Evolutionary conservation across 2,797 vertebrate genomes (phyloP), one percentile per base, ranked within the genome.

Genomic region (Pangasius larnaudii): DNA sequence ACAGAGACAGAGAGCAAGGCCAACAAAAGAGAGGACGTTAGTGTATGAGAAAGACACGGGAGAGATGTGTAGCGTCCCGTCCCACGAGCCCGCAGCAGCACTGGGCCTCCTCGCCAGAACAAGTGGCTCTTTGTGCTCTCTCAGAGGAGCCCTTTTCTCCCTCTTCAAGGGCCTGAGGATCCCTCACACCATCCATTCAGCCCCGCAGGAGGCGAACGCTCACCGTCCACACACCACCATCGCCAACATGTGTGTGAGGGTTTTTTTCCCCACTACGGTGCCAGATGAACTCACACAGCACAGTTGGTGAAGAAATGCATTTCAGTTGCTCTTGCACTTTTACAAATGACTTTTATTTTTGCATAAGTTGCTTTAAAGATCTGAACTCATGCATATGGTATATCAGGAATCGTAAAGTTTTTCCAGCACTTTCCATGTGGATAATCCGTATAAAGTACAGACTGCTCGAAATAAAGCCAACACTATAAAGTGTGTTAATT

Each of bases 71-170:
- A 85, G 58, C 19, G 67, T 61, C 63, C 88, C 86, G 56, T 89
- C 88, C 87, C 88, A 80, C 71, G 89, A 87, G 89, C 85, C 71
- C 49, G 86, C 77, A 74, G 84, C 81, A 78, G 67, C 75, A 51
- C 36, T 65, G 90, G 77, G 91, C 86, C 91, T 90, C 89, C 90
- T 89, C 46, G 39, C 33, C 84, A 85, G 84, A 91, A 92, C 91
- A 92, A 92, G 89, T 67, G 58, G 53, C 65, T 91, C 90, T 91
- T 92, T 92, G 90, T 92, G 89, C 89, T 87, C 59, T 42, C 58
- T 72, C 78, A 74, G 85, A 88, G 79, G 74, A 85, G 85, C 81
- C 81, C 81, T 63, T 63, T 86, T 67, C 86, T 58, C 89, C 86
- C 85, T 88, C 85, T 85, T 85, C 84, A 88, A 71, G 85, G 86